phyloP scores from a whole-genome alignment of 2,797 vertebrate genomes.

The Betta splendens region DNA sequence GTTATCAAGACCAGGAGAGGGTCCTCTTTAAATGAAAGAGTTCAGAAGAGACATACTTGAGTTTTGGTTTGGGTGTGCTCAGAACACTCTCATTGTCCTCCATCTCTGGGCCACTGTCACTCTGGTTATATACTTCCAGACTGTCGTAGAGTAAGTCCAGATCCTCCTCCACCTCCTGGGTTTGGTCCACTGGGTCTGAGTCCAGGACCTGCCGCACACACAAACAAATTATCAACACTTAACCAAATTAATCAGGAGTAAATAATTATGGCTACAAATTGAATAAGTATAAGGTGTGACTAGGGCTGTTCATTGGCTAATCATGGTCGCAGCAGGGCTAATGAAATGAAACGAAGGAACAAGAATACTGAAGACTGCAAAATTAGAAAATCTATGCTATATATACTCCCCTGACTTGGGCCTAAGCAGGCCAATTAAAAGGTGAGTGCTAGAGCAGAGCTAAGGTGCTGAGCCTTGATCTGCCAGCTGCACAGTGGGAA shows the following conservation, averaged over 20 bases:
- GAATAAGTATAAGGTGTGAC: constrained; percentile 38
- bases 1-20: too few relatives aligned
- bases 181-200: constrained; percentile 85
- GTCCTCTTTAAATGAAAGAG: not conserved
- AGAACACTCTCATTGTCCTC: constrained; percentile 85
- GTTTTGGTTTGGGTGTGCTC: constrained; percentile 85
- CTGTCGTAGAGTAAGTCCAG: constrained; percentile 85
- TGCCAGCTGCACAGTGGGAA: constrained; percentile 56
- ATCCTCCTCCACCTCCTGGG: constrained; percentile 86
- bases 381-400: constrained; percentile 35
- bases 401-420: constrained; percentile 48
- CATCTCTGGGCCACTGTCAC: constrained; percentile 86
- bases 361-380: constrained; percentile 27
- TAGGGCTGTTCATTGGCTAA: constrained; percentile 35
- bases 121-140: constrained; percentile 85
- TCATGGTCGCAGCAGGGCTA: constrained; percentile 46
- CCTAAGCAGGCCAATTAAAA: constrained; percentile 62
- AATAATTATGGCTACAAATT: constrained; percentile 30
- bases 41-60: constrained; percentile 70
- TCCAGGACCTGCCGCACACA: constrained; percentile 77
- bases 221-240: constrained; percentile 32
- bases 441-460: constrained; percentile 40
- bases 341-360: constrained; percentile 39
- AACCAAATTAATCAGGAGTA: constrained; percentile 31
- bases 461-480: constrained; percentile 55